A percentile compares a stretch with the other conserved stretches of the same genome.
These are phyloP conservation scores for Mionectes macconnelli DNA, from an alignment of 2,113 vertebrate species.

Conservation along the genomic window DNA sequence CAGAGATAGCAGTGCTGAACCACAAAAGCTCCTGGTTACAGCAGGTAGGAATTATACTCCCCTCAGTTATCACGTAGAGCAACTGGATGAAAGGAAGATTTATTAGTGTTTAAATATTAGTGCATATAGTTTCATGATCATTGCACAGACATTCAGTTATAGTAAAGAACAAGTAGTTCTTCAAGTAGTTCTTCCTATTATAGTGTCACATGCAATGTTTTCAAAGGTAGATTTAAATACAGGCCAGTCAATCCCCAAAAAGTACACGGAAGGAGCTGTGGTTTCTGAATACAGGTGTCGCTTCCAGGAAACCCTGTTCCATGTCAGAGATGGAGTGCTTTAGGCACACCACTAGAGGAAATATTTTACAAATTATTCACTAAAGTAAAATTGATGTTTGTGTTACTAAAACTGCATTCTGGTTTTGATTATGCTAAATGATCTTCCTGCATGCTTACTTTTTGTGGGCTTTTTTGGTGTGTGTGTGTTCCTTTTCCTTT, in stretches of 20 bases:
- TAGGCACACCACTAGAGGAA: not conserved
- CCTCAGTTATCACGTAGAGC: not conserved
- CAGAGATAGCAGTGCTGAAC: not conserved
- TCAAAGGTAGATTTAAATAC: not conserved
- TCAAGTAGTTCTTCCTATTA: not conserved
- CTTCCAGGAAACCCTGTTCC: not conserved
- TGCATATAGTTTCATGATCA: not conserved
- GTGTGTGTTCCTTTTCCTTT: not conserved
- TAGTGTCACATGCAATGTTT: not conserved
- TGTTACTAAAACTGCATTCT: not conserved
- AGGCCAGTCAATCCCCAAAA: not conserved
- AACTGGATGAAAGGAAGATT: not conserved
- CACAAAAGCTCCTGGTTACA: not conserved
- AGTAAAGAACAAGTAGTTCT: not conserved
- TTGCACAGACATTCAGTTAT: not conserved
- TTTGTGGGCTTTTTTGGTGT: not conserved
- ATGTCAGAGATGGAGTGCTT: not conserved
- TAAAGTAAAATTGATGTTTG: not conserved
- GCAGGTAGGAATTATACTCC: not conserved
- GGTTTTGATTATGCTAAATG: not conserved
- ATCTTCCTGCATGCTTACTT: not conserved
- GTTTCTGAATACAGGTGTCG: not conserved
- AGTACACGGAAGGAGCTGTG: not conserved
- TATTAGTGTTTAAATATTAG: not conserved
- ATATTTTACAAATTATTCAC: not conserved